Percentiles rank a stretch among this genome's conserved stretches.
phyloP scores from a whole-genome alignment of 2,797 vertebrate species.

The Sebastes aleutianus region DNA sequence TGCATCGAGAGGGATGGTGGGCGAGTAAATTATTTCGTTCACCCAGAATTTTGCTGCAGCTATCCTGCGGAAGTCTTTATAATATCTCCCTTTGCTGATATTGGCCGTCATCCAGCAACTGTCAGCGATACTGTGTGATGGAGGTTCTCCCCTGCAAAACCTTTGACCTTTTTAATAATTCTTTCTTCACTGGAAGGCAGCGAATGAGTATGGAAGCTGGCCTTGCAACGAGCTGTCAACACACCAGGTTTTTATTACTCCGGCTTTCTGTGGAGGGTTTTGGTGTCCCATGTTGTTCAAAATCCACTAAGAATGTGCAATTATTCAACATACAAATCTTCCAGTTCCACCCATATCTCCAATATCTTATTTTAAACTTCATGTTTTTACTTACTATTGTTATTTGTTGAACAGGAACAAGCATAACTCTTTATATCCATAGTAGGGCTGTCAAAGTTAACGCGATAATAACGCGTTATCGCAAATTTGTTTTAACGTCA shows the following conservation, averaged over 20 bases:
- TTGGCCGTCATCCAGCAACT: slow-evolving; percentile 30
- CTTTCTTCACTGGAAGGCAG: slow-evolving; percentile 8
- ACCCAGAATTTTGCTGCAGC: slow-evolving; percentile 17
- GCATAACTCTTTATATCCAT: neutral
- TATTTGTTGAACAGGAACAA: neutral
- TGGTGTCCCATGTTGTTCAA: neutral
- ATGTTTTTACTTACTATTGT: neutral
- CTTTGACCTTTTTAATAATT: slow-evolving; percentile 21
- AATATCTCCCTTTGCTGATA: slow-evolving; percentile 20
- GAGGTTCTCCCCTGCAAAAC: slow-evolving; percentile 13
- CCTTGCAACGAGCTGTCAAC: slow-evolving; percentile 36
- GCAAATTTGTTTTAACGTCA: no score
- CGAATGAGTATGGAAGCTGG: neutral
- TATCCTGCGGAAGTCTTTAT: slow-evolving; percentile 32
- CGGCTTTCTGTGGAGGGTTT: neutral
- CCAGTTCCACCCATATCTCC: neutral
- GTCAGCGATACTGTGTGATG: slow-evolving; percentile 11
- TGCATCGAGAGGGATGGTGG: slow-evolving; percentile 37
- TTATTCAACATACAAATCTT: neutral
- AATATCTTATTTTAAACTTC: neutral
- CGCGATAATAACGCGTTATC: no score
- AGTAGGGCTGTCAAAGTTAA: neutral
- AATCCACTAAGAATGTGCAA: neutral
- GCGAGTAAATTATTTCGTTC: slow-evolving; percentile 41
- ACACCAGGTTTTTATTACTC: neutral